Evolutionary conservation across 2,888 invertebrate genomes (phyloP).

Genomic region (Leptinotarsa peninsularis): DNA sequence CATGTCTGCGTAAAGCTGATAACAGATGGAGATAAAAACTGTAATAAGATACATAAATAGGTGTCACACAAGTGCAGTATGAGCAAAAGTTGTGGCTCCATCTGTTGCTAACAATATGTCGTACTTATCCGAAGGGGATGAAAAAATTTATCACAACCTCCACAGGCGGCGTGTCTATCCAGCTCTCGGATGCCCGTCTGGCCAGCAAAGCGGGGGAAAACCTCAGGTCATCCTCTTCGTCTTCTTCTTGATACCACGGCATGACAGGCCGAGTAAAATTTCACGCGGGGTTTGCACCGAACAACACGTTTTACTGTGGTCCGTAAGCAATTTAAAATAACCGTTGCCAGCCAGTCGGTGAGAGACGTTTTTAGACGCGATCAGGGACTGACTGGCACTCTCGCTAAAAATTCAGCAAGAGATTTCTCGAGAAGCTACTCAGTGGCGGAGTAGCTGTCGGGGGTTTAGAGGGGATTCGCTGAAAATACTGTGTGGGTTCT

Average conservation of each 20-base stretch:
- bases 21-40: no score
- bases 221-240: constrained; percentile 86
- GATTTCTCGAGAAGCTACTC: background rate
- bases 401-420: background rate
- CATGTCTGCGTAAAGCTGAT: no score
- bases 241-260: constrained; percentile 83
- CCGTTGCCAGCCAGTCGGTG: constrained; percentile 42
- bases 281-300: constrained; percentile 29
- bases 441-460: constrained; percentile 1
- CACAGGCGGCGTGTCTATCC: constrained; percentile 89
- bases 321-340: constrained; percentile 35
- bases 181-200: constrained; percentile 87
- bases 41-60: no score
- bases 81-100: background rate
- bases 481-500: background rate
- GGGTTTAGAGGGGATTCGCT: background rate
- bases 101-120: constrained; percentile 1
- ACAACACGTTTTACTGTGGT: constrained; percentile 37
- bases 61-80: no score
- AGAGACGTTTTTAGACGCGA: constrained; percentile 57
- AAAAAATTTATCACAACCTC: constrained; percentile 72
- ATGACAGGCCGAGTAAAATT: constrained; percentile 63
- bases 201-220: constrained; percentile 90
- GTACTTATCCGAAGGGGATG: constrained; percentile 18
- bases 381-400: constrained; percentile 22